These are phyloP conservation scores for Archips xylosteana DNA, from an alignment of 2,888 invertebrate genomes.

Conservation along the genomic window DNA sequence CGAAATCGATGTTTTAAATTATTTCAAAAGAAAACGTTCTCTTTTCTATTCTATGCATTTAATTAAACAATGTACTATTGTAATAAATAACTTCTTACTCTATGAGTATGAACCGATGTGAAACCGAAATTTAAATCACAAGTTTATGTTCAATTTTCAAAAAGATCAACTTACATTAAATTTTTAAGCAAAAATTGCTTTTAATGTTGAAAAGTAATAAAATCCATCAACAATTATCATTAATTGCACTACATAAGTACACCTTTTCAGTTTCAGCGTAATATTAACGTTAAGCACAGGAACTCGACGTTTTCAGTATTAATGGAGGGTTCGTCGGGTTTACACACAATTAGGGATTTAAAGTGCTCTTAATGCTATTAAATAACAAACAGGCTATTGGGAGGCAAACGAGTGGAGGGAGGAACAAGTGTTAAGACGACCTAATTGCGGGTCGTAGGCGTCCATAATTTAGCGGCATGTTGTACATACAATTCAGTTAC, in stretches of 20 bases:
- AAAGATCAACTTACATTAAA: too few species aligned
- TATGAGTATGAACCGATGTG: too few species aligned
- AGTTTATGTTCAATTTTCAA: too few species aligned
- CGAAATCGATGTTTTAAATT: too few species aligned
- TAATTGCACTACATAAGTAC: background rate
- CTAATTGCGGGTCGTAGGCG: slow-evolving; percentile 60
- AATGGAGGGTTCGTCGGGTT: slow-evolving; percentile 24
- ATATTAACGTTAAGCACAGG: slow-evolving; percentile 18
- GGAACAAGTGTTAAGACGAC: slow-evolving; percentile 57
- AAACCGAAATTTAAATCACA: too few species aligned
- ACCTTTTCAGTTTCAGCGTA: background rate
- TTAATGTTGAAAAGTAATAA: too few species aligned
- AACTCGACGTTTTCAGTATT: slow-evolving; percentile 10
- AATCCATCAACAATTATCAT: too few species aligned
- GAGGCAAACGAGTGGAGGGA: slow-evolving; percentile 41
- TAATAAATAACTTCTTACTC: too few species aligned
- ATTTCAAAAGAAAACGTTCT: too few species aligned
- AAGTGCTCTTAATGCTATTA: slow-evolving; percentile 30
- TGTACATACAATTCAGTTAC: slow-evolving; percentile 47
- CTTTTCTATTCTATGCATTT: too few species aligned
- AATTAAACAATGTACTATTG: too few species aligned
- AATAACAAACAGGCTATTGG: slow-evolving; percentile 30
- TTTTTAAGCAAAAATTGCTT: too few species aligned
- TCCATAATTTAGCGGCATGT: slow-evolving; percentile 61
- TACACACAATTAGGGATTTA: slow-evolving; percentile 27